Evolutionary conservation across 2,113 vertebrate genomes (phyloP).

Genomic region (Phalacrocorax carbo): DNA sequence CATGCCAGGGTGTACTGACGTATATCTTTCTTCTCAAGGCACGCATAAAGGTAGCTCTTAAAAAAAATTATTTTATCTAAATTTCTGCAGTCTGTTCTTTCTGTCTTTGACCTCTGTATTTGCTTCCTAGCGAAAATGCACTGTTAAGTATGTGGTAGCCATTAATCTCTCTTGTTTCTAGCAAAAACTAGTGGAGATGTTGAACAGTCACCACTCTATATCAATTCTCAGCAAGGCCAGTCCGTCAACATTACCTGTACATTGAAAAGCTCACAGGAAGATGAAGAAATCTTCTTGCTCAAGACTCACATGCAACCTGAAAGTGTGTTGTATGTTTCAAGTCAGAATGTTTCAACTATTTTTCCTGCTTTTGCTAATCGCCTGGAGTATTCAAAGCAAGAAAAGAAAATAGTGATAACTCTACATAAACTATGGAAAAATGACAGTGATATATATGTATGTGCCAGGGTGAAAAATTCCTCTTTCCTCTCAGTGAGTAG

Average conservation of each 20-base stretch:
- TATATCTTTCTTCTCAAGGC: neutral
- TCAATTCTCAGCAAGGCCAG: neutral
- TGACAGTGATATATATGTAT: slow-evolving; percentile 10
- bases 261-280: rapidly evolving
- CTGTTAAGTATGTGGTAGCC: neutral
- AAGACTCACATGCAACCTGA: neutral
- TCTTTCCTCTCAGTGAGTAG: neutral
- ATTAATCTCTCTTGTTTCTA: neutral
- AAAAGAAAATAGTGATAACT: neutral
- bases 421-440: neutral
- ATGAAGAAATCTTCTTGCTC: neutral
- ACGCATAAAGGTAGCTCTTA: rapidly evolving
- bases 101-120: neutral
- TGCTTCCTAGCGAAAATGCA: neutral
- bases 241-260: slow-evolving; percentile 14
- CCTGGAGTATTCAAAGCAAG: neutral
- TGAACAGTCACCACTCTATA: neutral
- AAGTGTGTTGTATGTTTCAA: neutral
- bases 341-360: rapidly evolving
- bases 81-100: neutral
- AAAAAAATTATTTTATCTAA: neutral
- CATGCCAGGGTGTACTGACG: neutral
- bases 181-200: neutral
- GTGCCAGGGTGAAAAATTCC: neutral
- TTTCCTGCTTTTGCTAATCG: neutral